A percentile compares a stretch with the other conserved stretches of the same genome.
Conservation (phyloP, 2,113 vertebrate species). For the Rhipidura dahli region DNA sequence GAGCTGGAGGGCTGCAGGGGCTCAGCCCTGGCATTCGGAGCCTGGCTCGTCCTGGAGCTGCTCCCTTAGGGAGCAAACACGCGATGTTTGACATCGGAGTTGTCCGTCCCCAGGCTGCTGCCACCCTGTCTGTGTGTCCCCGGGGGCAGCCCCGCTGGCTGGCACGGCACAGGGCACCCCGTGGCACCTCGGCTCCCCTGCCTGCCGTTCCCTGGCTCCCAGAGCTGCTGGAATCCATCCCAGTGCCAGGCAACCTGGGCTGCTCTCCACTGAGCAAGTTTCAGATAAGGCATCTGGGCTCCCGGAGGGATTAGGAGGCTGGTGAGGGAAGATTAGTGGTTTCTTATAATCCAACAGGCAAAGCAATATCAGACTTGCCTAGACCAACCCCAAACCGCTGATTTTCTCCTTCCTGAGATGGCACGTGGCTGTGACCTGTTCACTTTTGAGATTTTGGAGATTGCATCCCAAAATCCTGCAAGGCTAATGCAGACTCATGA, state of each 20-base stretch:
- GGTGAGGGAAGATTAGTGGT: not conserved
- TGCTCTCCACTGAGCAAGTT: not conserved
- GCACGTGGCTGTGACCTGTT: not conserved
- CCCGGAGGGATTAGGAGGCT: not conserved
- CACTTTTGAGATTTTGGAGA: not conserved
- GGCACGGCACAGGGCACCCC: not conserved
- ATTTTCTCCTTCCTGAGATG: not conserved
- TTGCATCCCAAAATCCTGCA: not conserved
- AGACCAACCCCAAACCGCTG: not conserved
- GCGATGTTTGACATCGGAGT: accelerated
- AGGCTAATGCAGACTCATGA: not conserved
- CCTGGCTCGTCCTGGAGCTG: not conserved
- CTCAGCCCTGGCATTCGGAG: not conserved
- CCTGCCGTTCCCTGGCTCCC: accelerated
- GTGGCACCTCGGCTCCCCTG: not conserved
- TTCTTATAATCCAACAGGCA: not conserved
- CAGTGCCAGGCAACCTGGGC: accelerated
- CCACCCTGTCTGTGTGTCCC: not conserved
- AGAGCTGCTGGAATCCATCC: not conserved
- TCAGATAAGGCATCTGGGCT: not conserved
- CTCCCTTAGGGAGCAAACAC: accelerated
- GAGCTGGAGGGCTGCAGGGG: not conserved
- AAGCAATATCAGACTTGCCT: not conserved
- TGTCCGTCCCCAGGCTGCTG: not conserved
- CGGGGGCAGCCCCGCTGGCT: not conserved